phyloP scores from a whole-genome alignment of 2,888 invertebrate genomes.

The Acanthoscelides obtectus region DNA sequence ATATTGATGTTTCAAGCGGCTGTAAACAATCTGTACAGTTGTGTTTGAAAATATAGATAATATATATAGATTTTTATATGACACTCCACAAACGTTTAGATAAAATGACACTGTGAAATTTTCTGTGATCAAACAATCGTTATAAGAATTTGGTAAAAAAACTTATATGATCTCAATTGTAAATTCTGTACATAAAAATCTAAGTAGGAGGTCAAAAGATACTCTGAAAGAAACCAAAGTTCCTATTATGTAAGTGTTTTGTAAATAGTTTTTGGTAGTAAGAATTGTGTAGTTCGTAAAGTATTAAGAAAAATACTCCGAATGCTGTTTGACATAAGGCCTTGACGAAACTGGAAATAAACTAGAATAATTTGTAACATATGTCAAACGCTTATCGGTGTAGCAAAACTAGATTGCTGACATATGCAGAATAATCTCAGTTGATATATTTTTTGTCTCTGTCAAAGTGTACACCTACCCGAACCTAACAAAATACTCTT shows the following conservation, averaged over 20 bases:
- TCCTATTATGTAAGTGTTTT: conserved; percentile 45
- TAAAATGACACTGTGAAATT: background rate
- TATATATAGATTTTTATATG: background rate
- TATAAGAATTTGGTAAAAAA: background rate
- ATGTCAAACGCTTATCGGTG: background rate
- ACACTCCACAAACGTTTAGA: background rate
- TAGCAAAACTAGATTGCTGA: background rate
- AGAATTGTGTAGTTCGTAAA: conserved; percentile 1
- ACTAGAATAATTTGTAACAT: background rate
- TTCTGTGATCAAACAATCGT: background rate
- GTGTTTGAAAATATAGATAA: background rate
- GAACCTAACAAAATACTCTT: too few relatives aligned
- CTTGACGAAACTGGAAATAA: background rate
- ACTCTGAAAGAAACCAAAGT: conserved; percentile 59
- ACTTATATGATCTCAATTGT: conserved; percentile 17
- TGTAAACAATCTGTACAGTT: background rate
- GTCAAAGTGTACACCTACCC: too few relatives aligned
- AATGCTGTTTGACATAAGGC: background rate
- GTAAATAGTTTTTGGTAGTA: conserved; percentile 19
- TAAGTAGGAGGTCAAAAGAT: conserved; percentile 40
- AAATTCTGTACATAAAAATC: conserved; percentile 18
- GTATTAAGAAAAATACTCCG: background rate
- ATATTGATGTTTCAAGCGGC: background rate
- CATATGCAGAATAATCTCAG: background rate
- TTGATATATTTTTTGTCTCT: too few relatives aligned